Evolutionary conservation across 1,140 invertebrate species (phyloP).

Genomic region (Lepeophtheirus salmonis): DNA sequence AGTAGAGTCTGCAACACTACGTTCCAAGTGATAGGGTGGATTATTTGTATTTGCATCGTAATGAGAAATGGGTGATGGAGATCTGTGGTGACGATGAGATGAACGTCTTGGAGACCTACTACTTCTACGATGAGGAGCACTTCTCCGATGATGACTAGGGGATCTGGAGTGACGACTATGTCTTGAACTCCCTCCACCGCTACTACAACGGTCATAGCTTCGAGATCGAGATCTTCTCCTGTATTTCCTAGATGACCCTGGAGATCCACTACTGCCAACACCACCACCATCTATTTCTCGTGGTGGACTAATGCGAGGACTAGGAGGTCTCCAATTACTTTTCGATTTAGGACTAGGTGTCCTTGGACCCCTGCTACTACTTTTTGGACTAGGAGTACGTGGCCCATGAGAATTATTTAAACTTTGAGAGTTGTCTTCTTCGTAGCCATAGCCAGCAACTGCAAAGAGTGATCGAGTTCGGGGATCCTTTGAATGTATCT

Average conservation of each 20-base stretch:
- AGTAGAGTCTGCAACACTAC: conserved; percentile 3
- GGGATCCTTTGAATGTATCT: not conserved
- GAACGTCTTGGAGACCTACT: not conserved
- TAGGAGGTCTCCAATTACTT: not conserved
- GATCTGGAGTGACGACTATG: too few relatives aligned
- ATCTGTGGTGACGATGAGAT: too few relatives aligned
- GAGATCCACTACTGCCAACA: too few relatives aligned
- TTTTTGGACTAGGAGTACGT: not conserved
- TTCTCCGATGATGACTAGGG: too few relatives aligned
- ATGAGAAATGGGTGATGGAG: too few relatives aligned
- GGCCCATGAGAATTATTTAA: not conserved
- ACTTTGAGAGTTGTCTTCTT: not conserved
- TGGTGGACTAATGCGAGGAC: not conserved
- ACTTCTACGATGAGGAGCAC: not conserved
- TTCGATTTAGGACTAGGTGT: not conserved
- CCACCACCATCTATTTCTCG: too few relatives aligned
- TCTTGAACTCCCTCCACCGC: not conserved
- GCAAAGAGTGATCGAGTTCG: not conserved
- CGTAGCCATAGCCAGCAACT: not conserved
- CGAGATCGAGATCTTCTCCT: too few relatives aligned
- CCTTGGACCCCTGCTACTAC: not conserved
- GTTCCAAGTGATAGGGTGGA: not conserved
- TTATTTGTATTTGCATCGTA: not conserved
- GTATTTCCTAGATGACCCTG: too few relatives aligned
- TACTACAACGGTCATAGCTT: not conserved